A percentile compares a stretch with the other conserved stretches of the same genome.
phyloP scores from a whole-genome alignment of 2,888 invertebrate genomes.

The Ormia ochracea region DNA sequence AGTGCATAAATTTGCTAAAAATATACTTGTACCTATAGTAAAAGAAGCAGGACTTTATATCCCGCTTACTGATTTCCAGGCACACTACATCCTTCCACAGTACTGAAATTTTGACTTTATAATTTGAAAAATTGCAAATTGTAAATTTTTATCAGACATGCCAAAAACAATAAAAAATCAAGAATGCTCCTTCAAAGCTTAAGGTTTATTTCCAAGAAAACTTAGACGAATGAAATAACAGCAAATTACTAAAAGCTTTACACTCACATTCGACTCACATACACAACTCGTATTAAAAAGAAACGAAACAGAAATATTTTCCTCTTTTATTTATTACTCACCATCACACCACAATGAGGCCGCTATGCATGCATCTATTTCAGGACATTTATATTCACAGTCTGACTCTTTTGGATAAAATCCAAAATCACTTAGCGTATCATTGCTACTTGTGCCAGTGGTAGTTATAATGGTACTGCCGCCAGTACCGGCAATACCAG shows the following conservation, averaged over 20 bases:
- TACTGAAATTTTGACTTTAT: no score
- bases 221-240: neutral
- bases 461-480: conserved; percentile 59
- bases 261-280: neutral
- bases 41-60: no score
- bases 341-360: conserved; percentile 86
- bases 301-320: neutral
- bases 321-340: conserved; percentile 72
- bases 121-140: neutral
- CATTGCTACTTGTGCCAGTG: conserved; percentile 69
- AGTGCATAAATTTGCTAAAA: no score
- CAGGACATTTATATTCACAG: conserved; percentile 82
- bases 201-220: neutral
- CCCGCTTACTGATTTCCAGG: no score
- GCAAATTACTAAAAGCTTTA: neutral
- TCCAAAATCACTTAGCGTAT: conserved; percentile 76
- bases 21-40: no score
- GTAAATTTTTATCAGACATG: no score
- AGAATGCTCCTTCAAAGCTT: neutral
- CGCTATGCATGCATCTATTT: conserved; percentile 87
- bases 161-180: no score
- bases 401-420: conserved; percentile 78
- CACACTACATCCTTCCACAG: no score
- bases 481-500: conserved; percentile 58
- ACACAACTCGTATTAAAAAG: neutral